Evolutionary conservation across 2,113 vertebrate species (phyloP), one percentile per base, ranked within the genome.

Genomic region (Oryctolagus cuniculus): DNA sequence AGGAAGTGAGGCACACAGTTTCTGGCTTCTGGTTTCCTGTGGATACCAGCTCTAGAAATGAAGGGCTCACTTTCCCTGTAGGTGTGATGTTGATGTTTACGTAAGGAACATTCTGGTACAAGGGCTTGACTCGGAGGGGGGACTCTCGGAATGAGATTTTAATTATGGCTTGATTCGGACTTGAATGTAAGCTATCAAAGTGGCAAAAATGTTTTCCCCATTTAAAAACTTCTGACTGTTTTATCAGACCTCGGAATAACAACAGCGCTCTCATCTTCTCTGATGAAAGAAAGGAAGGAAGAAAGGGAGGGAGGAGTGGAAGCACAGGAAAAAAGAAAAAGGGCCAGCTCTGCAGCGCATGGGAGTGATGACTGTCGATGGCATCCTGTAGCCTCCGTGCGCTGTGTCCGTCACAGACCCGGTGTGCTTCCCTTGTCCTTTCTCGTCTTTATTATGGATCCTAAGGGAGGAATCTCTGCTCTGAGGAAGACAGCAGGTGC

Each of bases 51-150:
- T 22, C 17, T 73, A 5, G 63, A 63, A 93, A 81, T 81, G 79
- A 95, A 81, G 44, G 64, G n/a, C 74, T 95, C 67, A 36, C 31
- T 86, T 94, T 86, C 69, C 90, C 75, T 63, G 6, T 29, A 73
- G 31, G 51, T 78, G 29, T 17, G 21, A 88, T 29, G 29, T 49
- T n/a, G 15, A 10, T 58, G 49, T 83, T 95, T 92, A 72, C 53
- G 61, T 69, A 38, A 5, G 27, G 77, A 87, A 51, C 3, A 31
- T 78, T 31, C 8, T 34, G 53, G 6, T 55, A 72, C n/a, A 90
- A 67, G 25, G 38, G 61, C 16, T 64, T 72, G 86, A 91, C 88
- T 86, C 93, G 82, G 89, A 94, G 31, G 44, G 29, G 15, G 10
- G 0, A 51, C 24, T 11, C 27, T 38, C 22, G 67, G 21, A 89